Evolutionary conservation across 2,888 invertebrate genomes (phyloP).

Genomic region (Coelinius sp.): DNA sequence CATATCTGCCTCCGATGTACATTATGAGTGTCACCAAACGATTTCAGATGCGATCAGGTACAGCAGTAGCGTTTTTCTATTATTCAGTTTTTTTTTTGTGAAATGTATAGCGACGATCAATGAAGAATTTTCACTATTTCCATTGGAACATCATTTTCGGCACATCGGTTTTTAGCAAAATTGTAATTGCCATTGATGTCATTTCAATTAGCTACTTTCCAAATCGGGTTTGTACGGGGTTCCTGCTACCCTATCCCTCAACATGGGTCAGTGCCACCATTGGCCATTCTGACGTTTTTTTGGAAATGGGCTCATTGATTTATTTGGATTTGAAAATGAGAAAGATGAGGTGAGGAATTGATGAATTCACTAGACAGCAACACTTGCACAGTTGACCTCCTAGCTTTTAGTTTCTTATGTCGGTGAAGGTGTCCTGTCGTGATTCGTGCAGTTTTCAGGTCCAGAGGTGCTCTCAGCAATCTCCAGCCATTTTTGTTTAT

Average conservation of each 20-base stretch:
- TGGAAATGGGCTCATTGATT: too few species aligned
- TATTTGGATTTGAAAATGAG: neutral
- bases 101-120: neutral
- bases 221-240: too few species aligned
- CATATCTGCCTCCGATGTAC: conserved; percentile 12
- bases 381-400: conserved; percentile 53
- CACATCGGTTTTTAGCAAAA: neutral
- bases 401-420: conserved; percentile 52
- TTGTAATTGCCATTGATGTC: neutral
- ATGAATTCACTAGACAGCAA: conserved; percentile 12
- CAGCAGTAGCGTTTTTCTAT: conserved; percentile 35
- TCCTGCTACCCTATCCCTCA: conserved; percentile 3
- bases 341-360: neutral
- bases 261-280: too few species aligned
- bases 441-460: conserved; percentile 63
- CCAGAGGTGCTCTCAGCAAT: conserved; percentile 72
- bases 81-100: neutral
- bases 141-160: conserved; percentile 46
- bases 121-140: conserved; percentile 15
- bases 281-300: too few species aligned
- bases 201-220: too few species aligned
- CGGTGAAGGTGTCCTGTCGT: conserved; percentile 60
- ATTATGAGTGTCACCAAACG: neutral
- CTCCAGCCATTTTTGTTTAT: conserved; percentile 88
- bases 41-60: conserved; percentile 41